Evolutionary conservation across 1,140 invertebrate genomes (phyloP).

Genomic region (Drosophila pallidifrons): DNA sequence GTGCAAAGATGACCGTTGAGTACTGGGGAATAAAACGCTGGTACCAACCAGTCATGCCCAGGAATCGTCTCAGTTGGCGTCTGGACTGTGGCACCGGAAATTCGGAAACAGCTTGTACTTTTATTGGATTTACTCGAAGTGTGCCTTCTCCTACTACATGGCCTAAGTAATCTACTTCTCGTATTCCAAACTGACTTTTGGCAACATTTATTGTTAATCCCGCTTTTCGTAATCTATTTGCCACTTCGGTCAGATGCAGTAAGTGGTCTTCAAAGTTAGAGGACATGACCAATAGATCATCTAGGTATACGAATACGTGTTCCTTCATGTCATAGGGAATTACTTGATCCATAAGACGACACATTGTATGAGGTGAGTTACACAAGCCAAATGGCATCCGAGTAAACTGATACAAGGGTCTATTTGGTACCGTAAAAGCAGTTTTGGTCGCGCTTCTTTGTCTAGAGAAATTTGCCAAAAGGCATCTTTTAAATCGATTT

Average conservation of each 20-base stretch:
- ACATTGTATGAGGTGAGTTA: constrained; percentile 35
- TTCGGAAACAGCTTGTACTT: too few species aligned
- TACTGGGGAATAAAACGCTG: too few species aligned
- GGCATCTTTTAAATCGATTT: constrained; percentile 4
- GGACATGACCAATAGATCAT: not conserved
- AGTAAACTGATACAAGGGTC: not conserved
- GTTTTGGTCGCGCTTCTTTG: not conserved
- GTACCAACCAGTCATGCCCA: too few species aligned
- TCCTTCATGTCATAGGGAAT: constrained; percentile 9
- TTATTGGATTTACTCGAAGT: too few species aligned
- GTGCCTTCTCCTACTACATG: too few species aligned
- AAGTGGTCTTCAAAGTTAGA: too few species aligned
- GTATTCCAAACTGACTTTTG: too few species aligned
- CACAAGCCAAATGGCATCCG: constrained; percentile 57
- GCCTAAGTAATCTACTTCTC: too few species aligned
- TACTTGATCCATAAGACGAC: constrained; percentile 4
- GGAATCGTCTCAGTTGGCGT: too few species aligned
- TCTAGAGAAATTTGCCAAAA: not conserved
- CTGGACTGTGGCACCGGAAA: too few species aligned
- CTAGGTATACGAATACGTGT: not conserved
- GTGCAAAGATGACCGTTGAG: too few species aligned
- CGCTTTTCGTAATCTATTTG: not conserved
- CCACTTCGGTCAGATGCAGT: not conserved
- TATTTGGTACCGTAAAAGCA: not conserved
- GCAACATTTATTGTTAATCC: too few species aligned